Evolutionary conservation across 2,888 invertebrate species (phyloP).

Genomic region (Nematopogon swammerdamellus): DNA sequence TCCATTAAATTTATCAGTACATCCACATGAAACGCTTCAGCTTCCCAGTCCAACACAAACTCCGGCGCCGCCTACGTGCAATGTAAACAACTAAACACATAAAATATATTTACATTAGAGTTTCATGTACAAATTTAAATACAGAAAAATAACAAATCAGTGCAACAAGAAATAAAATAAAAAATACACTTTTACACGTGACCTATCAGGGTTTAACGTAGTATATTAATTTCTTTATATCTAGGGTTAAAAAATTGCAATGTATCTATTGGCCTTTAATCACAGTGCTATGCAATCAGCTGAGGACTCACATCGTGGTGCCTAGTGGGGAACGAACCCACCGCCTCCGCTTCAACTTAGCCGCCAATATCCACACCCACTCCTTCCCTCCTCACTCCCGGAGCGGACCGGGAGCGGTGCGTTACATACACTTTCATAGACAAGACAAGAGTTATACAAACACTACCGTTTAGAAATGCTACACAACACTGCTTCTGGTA

Average conservation of each 20-base stretch:
- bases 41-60: conserved; percentile 44
- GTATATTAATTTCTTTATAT: conserved; percentile 40
- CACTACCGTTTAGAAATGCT: not conserved
- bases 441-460: not conserved
- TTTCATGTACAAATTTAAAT: conserved; percentile 50
- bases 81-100: conserved; percentile 41
- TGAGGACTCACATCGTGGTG: no score
- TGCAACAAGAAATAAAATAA: conserved; percentile 53
- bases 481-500: not conserved
- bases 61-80: conserved; percentile 39
- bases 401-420: no score
- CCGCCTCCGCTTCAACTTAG: not conserved
- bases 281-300: conserved; percentile 53
- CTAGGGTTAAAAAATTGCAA: conserved; percentile 24
- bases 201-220: conserved; percentile 38
- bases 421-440: not conserved
- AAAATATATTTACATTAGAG: conserved; percentile 47
- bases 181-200: conserved; percentile 42
- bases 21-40: conserved; percentile 50
- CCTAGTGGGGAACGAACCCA: no score
- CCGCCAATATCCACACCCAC: not conserved
- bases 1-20: conserved; percentile 55
- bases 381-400: not conserved
- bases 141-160: conserved; percentile 52
- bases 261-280: conserved; percentile 52